Evolutionary conservation across 2,797 vertebrate species (phyloP).

Genomic region (Kryptopterus vitreolus): DNA sequence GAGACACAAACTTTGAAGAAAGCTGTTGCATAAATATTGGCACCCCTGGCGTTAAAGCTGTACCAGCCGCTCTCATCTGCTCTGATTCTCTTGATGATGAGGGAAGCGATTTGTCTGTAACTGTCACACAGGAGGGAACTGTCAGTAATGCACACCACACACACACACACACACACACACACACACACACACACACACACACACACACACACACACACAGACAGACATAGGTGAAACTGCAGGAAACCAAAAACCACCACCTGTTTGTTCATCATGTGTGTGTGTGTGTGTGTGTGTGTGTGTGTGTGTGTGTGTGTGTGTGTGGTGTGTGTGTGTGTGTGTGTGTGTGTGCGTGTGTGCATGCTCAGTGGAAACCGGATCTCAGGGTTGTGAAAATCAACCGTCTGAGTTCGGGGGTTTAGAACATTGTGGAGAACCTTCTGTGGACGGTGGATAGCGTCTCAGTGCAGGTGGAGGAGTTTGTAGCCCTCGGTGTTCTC

Average conservation of each 20-base stretch:
- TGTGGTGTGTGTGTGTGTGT: not conserved
- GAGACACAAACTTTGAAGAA: slow-evolving; percentile 74
- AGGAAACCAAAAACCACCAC: no score
- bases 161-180: not conserved
- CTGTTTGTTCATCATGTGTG: not conserved
- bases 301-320: not conserved
- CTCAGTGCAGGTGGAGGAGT: slow-evolving; percentile 31
- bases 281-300: not conserved
- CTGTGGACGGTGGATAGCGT: slow-evolving; percentile 38
- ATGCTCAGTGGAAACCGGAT: not conserved
- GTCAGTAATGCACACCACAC: not conserved
- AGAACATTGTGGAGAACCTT: slow-evolving; percentile 57
- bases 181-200: no score
- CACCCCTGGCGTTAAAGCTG: slow-evolving; percentile 70
- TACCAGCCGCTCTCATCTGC: slow-evolving; percentile 78
- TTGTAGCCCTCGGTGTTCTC: slow-evolving; percentile 52
- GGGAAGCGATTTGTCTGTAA: slow-evolving; percentile 66
- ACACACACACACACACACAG: no score
- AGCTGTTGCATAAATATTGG: slow-evolving; percentile 57
- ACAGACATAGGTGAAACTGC: no score
- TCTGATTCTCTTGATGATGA: slow-evolving; percentile 72
- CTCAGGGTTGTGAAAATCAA: not conserved
- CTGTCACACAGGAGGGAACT: slow-evolving; percentile 23
- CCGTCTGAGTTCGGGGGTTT: not conserved
- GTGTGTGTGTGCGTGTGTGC: not conserved